Evolutionary conservation across 2,888 invertebrate species (phyloP), one percentile per base, ranked within the genome.

Genomic region (Oligia fasciuncula): DNA sequence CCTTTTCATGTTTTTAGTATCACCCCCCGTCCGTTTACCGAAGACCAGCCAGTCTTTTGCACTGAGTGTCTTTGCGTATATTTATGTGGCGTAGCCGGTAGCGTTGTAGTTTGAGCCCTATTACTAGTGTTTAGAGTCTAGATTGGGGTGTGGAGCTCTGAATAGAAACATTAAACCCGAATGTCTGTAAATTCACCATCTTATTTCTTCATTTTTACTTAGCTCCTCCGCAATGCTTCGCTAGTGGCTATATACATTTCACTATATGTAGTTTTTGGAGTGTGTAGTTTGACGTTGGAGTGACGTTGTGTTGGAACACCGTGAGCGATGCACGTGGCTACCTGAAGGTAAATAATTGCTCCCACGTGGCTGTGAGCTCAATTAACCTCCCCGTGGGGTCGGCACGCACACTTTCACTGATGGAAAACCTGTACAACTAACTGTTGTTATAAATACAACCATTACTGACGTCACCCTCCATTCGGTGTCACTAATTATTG

Each of bases 151-250:
- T 68, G 57, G 46, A 63, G 75, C 79, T 87, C 83, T 81, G 79
- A 89, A 90, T 90, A 92, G 94, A 94, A 94, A 94, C 95, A 94
- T 95, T 95, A 95, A 95, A 94, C 92, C 92, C 90, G 93, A 95
- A 95, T 94, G 95, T 95, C 96, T 95, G 96, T 94, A 95, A 95
- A 96, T 95, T 95, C 94, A 94, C 94, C 90, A 94, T 96, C 94
- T 95, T 95, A 95, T 95, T 96, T 95, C 95, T 96, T 96, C 94
- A 95, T 95, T 96, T 96, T 96, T 95, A 95, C 95, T 95, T 95
- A 94, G 95, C 93, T 94, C 92, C 92, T 95, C 95, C 91, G 95
- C 95, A 95, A 92, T 94, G 96, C 96, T 94, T 95, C 91, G 94
- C 94, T 91, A 91, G 93, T 93, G 91, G 92, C 90, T 91, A 87